Evolutionary conservation across 2,113 vertebrate genomes (phyloP), one percentile per base, ranked within the genome.

Genomic region (Albula goreensis): DNA sequence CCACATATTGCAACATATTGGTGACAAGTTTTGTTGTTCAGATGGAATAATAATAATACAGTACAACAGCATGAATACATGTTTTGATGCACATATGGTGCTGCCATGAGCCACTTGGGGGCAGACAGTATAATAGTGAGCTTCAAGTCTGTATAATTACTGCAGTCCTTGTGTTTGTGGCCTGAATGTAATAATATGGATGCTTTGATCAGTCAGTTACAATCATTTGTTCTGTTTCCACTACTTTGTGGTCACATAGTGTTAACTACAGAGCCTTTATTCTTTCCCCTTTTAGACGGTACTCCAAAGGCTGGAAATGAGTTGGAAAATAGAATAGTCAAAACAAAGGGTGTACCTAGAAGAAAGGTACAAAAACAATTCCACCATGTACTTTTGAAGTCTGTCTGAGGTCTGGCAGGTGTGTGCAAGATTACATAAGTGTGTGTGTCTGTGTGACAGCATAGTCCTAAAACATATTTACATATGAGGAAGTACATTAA

Each of bases 131-230:
- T 87, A 81, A 90, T 85, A 90, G 87, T 84, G 84, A 84, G 86
- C 80, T 88, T 80, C 79, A 79, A 83, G 80, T 85, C 82, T 80
- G 53, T 85, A 82, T 90, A 89, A 90, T 90, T 90, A 85, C 83
- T 63, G 78, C 60, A 79, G 86, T 80, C 86, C 82, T 86, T 86
- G 83, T 86, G 63, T 84, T 83, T 78, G 80, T 89, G 31, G 25
- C 41, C 85, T 83, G 83, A 89, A 60, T 83, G 85, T 87, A 86
- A 85, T 88, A 48, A 31, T 15, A 88, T 85, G 87, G 87, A 81
- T 81, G 56, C 89, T 90, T 89, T 90, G 88, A 90, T 89, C 86
- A 89, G 85, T 87, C 86, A 51, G 86, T 82, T 80, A 85, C 84
- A 87, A 90, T 89, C 87, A 88, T 90, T 88, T 86, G 85, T 85